Base-by-base conservation (phyloP, 1,140 invertebrate genomes). In the Paralvinella palmiformis region DNA sequence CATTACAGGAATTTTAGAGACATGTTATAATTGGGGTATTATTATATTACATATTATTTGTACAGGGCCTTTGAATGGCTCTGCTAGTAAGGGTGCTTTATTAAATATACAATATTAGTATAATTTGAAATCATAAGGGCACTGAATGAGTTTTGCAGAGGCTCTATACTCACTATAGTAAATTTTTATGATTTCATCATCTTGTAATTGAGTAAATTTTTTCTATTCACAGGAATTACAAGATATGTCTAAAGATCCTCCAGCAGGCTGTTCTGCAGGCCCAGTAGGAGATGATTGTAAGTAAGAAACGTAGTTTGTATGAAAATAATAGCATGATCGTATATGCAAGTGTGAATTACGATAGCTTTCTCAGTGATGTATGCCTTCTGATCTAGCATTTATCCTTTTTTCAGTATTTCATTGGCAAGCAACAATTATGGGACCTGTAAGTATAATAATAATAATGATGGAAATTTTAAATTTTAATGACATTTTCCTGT, bases 261-360 rank as follows among this genome's bases (percentile, higher is more conserved):
- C 80, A 69, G 76, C 79, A 64, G 73, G 76, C 35, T 81, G 79
- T 62, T 80, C 78, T 68, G 80, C 80, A 55, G 80, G 80, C 29
- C 80, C 79, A 63, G 79, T 81, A 29, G 73, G 72, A 29, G 80
- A 81, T 67, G 79, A 81, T 60, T 72, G 79, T 80, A 72, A 73
- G 78, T 77, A 45, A n/a, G 13, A 44, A n/a, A 44, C 13, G 37
- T 15, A 44, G n/a, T n/a, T n/a, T n/a, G n/a, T n/a, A n/a, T n/a
- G n/a, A n/a, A n/a, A n/a, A n/a, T n/a, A 31, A 29, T 24, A 6
- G 5, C 22, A 13, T 4, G 6, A 33, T 37, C 1, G 20, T 10
- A 5, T 17, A 36, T 55, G n/a, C 37, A 29, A 27, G 41, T n/a
- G 22, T 52, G 31, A 48, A 29, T 52, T 2, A 3, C 22, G 22